These are phyloP conservation scores for Helicolenus hilgendorfi DNA, from an alignment of 2,797 vertebrate genomes.

Conservation along the genomic window DNA sequence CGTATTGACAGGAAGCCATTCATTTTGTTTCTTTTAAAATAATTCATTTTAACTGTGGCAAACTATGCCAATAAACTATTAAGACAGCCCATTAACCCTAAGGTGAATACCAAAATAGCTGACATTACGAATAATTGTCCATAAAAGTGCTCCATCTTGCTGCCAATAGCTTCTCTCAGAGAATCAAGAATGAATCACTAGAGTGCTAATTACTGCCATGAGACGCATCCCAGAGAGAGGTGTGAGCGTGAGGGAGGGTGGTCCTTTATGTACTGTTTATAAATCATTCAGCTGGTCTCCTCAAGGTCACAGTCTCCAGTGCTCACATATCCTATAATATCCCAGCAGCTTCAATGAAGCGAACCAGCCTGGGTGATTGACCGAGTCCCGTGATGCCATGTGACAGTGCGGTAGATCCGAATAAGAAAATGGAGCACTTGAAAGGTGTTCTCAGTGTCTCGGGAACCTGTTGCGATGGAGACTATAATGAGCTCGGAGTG, in stretches of 20 bases:
- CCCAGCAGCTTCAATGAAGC: conserved; percentile 6
- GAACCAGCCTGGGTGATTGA: neutral
- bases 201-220: conserved; percentile 63
- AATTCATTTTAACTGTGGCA: neutral
- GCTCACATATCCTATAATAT: conserved; percentile 39
- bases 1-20: neutral
- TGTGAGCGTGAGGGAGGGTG: neutral
- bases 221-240: conserved; percentile 34
- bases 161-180: conserved; percentile 29
- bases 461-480: conserved; percentile 8
- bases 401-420: neutral
- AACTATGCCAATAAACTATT: conserved; percentile 24
- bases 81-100: conserved; percentile 43
- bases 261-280: conserved; percentile 19
- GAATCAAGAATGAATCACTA: conserved; percentile 62
- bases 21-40: conserved; percentile 24
- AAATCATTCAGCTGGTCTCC: conserved; percentile 54
- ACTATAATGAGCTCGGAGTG: conserved; percentile 49
- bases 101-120: conserved; percentile 39
- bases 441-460: neutral
- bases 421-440: neutral
- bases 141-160: conserved; percentile 47
- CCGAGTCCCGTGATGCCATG: neutral
- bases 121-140: conserved; percentile 32
- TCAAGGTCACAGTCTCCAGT: conserved; percentile 46